Base-by-base conservation (phyloP, 2,797 vertebrate species). In the Lemur catta region DNA sequence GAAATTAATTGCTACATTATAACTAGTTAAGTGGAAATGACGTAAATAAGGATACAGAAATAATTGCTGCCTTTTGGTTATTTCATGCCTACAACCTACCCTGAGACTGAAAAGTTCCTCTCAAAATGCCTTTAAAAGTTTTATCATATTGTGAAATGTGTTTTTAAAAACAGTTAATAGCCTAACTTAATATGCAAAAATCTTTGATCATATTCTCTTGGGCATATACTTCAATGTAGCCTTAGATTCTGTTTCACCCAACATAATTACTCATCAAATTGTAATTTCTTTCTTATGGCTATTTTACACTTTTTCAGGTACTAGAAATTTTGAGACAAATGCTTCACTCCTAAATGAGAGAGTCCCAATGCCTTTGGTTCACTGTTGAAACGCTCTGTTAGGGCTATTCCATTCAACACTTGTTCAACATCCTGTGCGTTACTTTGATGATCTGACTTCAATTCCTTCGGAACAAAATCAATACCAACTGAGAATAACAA, bases 1-100 rank as follows among this genome's bases (percentile, higher is more conserved):
- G 50, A 96, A 91, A 96, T 96, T 76, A 95, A 94, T 96, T 74
- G 33, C 20, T 59, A 86, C 28, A 59, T 10, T 61, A 57, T 90
- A 94, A 89, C 35, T 61, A 84, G 41, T 41, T 94, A 82, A 84
- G 52, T 94, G 30, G 52, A 92, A 96, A 72, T 72, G 24, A 91
- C 94, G 10, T 93, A 63, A 97, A 94, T 75, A 93, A 94, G 0
- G n/a, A 33, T 26, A 93, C 33, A 87, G 28, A 11, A 89, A 38
- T 80, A 89, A 75, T 91, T 93, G 18, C 13, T 88, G 24, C 14
- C 15, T 75, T 48, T 48, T n/a, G 33, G 0, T 89, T 96, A 94
- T 43, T 89, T 91, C 26, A 91, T 78, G n/a, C 18, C 43, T 76
- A 2, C 8, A 95, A 76, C 20, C n/a, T 46, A 69, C 18, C 0